Percentiles rank a stretch among this genome's conserved stretches.
phyloP scores from a whole-genome alignment of 2,888 invertebrate genomes.

The Acanthosepion esculentum region DNA sequence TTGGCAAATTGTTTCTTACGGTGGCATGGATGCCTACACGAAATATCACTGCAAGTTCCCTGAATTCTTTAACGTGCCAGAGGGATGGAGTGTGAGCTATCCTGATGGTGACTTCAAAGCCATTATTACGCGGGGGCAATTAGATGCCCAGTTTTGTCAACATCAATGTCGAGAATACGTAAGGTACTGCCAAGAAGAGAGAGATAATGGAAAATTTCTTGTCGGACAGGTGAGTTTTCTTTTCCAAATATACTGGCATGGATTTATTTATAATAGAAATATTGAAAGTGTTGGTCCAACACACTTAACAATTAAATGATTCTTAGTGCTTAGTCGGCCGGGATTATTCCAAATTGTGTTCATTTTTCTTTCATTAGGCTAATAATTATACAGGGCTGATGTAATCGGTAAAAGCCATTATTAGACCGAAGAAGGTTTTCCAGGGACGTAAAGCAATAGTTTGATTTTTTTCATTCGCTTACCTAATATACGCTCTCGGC shows the following conservation, averaged over 20 bases:
- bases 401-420: too few relatives aligned
- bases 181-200: slow-evolving; percentile 42
- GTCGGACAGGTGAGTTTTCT: slow-evolving; percentile 24
- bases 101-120: neutral
- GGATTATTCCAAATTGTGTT: too few relatives aligned
- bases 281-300: too few relatives aligned
- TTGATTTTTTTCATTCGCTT: too few relatives aligned
- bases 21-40: neutral
- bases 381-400: neutral
- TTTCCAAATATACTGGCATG: too few relatives aligned
- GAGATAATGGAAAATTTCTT: slow-evolving; percentile 12
- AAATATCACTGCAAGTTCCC: slow-evolving; percentile 36
- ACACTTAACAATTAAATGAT: too few relatives aligned
- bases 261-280: too few relatives aligned
- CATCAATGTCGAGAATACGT: slow-evolving; percentile 40
- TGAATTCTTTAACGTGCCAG: neutral
- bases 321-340: too few relatives aligned
- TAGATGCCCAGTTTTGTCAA: neutral
- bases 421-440: too few relatives aligned
- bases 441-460: too few relatives aligned
- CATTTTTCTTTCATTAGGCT: too few relatives aligned
- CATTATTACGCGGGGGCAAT: neutral
- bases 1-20: neutral
- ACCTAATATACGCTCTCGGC: too few relatives aligned
- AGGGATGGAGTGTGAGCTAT: slow-evolving; percentile 35